Percentiles rank a stretch among this genome's conserved stretches.
phyloP scores from a whole-genome alignment of 1,140 invertebrate species.

The Delia radicum region DNA sequence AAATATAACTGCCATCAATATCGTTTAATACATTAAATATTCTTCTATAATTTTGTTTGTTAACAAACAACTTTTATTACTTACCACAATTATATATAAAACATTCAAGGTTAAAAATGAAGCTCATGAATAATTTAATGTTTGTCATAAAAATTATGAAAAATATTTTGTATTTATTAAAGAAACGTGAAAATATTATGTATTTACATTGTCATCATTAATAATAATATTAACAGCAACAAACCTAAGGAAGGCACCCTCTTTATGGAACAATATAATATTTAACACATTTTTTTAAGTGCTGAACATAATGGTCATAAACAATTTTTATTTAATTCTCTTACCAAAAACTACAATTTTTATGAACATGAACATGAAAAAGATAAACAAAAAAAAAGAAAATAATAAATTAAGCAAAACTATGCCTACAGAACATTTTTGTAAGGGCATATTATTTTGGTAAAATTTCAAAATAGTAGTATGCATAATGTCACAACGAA shows the following conservation, averaged over 20 bases:
- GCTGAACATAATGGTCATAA: neutral
- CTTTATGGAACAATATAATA: neutral
- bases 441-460: too few species aligned
- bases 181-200: neutral
- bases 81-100: neutral
- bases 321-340: neutral
- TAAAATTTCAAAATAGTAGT: too few species aligned
- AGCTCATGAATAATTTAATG: neutral
- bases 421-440: too few species aligned
- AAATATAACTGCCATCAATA: neutral
- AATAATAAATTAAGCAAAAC: too few species aligned
- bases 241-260: neutral
- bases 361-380: too few species aligned
- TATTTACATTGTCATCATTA: neutral
- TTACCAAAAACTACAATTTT: too few species aligned
- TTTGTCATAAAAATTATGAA: neutral
- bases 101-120: neutral
- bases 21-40: neutral
- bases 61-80: neutral
- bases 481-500: too few species aligned
- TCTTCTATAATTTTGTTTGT: neutral
- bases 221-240: neutral
- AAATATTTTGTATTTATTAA: neutral
- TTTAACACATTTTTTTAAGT: neutral
- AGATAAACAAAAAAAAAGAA: too few species aligned